These are phyloP conservation scores for Australoheros scitulus DNA, from an alignment of 2,113 vertebrate species.

Conservation along the genomic window DNA sequence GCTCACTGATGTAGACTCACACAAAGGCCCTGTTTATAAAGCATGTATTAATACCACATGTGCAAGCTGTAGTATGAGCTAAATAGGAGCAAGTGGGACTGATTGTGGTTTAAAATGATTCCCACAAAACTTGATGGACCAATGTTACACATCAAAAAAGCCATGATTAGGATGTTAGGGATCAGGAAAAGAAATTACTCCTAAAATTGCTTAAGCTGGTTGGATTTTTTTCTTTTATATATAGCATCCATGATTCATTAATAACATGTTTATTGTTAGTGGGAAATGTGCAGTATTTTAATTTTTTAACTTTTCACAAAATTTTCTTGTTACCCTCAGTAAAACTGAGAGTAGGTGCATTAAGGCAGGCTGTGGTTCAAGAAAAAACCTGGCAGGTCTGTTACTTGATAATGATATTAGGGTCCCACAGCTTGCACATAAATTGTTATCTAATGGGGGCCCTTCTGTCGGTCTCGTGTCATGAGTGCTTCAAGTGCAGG, in stretches of 20 bases:
- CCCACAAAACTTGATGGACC: slow-evolving; percentile 52
- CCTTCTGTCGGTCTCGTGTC: slow-evolving; percentile 66
- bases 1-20: background rate
- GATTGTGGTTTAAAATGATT: slow-evolving; percentile 64
- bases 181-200: slow-evolving; percentile 39
- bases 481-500: slow-evolving; percentile 40
- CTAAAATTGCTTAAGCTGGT: slow-evolving; percentile 30
- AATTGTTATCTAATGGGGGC: slow-evolving; percentile 70
- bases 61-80: slow-evolving; percentile 4
- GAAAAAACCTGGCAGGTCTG: slow-evolving; percentile 57
- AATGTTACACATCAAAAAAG: slow-evolving; percentile 58
- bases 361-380: slow-evolving; percentile 35
- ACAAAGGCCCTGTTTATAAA: slow-evolving; percentile 32
- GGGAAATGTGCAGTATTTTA: background rate
- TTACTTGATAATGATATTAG: slow-evolving; percentile 67
- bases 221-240: background rate
- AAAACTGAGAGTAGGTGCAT: slow-evolving; percentile 14
- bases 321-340: background rate
- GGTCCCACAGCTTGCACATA: slow-evolving; percentile 66
- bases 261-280: background rate
- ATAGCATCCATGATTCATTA: background rate
- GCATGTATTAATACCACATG: slow-evolving; percentile 49
- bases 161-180: slow-evolving; percentile 44
- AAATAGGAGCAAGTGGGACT: slow-evolving; percentile 40
- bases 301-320: background rate